These are phyloP conservation scores for Athalia cordata DNA, from an alignment of 2,888 invertebrate genomes.

Conservation along the genomic window DNA sequence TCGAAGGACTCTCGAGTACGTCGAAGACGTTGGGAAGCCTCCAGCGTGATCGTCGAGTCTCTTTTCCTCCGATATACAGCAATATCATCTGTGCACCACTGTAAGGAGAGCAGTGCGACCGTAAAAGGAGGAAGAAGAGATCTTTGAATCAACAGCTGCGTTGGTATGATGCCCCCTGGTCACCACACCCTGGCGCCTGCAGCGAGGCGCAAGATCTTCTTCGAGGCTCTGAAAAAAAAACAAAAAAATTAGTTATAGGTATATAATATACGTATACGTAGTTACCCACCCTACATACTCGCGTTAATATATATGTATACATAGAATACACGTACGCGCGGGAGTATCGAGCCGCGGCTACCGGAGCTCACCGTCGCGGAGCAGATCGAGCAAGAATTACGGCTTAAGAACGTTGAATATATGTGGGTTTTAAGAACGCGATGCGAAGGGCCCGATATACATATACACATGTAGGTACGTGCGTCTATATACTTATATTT, in stretches of 20 bases:
- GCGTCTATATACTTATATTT: no score
- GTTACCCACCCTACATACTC: no score
- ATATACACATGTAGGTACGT: neutral
- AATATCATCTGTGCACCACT: no score
- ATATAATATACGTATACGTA: no score
- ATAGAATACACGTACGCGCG: no score
- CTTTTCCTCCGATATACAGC: no score
- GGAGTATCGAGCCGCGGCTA: no score
- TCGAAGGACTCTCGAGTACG: no score
- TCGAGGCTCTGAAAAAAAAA: slow-evolving; percentile 4
- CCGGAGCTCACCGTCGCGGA: neutral
- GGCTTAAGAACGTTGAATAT: neutral
- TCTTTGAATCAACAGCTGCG: slow-evolving; percentile 28
- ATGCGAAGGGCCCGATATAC: neutral
- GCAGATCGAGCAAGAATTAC: slow-evolving; percentile 29
- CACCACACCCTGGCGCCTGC: slow-evolving; percentile 46
- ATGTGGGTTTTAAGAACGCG: slow-evolving; percentile 2
- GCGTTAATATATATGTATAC: no score
- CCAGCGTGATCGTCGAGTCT: no score
- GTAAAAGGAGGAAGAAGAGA: slow-evolving; percentile 10
- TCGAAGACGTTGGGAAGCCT: no score
- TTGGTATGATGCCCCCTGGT: slow-evolving; percentile 24
- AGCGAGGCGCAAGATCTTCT: slow-evolving; percentile 33
- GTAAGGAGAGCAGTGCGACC: neutral
- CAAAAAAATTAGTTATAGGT: no score